phyloP scores from a whole-genome alignment of 1,140 invertebrate genomes.

The Brachionus rubens region DNA sequence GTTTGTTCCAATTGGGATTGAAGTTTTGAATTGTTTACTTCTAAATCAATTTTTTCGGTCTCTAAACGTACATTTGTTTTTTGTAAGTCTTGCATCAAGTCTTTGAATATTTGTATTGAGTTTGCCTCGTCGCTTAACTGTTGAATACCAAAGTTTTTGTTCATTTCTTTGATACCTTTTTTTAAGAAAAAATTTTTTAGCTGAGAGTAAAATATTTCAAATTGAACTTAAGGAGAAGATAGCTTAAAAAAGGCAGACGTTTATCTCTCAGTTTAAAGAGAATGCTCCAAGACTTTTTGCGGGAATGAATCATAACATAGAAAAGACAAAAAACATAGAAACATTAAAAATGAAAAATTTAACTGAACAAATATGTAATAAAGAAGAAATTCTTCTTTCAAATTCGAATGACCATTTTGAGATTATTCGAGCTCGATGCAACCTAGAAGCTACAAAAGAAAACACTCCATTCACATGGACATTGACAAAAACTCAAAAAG shows the following conservation, averaged over 20 bases:
- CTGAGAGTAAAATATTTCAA: no score
- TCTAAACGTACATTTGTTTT: constrained; percentile 41
- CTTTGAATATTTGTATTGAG: constrained; percentile 42
- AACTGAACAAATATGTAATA: neutral
- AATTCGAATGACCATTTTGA: neutral
- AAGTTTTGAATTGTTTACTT: constrained; percentile 4
- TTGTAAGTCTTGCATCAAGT: constrained; percentile 42
- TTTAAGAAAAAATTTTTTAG: neutral
- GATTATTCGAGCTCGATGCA: neutral
- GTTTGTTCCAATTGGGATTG: constrained; percentile 8
- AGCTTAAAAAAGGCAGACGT: no score
- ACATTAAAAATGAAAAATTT: neutral
- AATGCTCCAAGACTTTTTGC: no score
- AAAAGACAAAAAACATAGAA: no score
- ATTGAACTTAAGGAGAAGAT: no score
- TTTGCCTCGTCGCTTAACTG: constrained; percentile 24
- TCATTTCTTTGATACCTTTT: constrained; percentile 43
- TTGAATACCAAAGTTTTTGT: constrained; percentile 45
- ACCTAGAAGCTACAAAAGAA: neutral
- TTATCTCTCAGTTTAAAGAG: no score
- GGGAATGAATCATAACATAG: no score
- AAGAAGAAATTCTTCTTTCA: neutral
- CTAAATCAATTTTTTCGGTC: constrained; percentile 39
- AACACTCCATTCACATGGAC: neutral
- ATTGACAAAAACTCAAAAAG: constrained; percentile 17